Percentiles rank a stretch among this genome's conserved stretches.
These are phyloP conservation scores for Chymomyza fuscimana DNA, from an alignment of 2,888 invertebrate genomes.

Conservation along the genomic window DNA sequence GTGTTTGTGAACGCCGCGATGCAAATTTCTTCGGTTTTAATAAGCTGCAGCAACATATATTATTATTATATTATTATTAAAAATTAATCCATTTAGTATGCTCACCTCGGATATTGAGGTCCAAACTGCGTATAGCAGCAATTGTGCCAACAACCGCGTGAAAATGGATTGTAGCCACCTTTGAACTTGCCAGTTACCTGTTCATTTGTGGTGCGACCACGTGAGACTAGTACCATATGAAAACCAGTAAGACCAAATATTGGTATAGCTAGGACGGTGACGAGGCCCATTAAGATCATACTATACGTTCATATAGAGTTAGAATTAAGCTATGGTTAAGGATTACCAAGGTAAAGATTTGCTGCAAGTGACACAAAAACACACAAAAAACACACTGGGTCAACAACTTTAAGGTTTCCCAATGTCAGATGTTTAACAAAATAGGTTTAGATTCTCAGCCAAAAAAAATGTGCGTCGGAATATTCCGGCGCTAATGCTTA, in stretches of 20 bases:
- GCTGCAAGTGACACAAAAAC: too few species aligned
- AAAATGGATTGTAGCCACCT: conserved; percentile 99
- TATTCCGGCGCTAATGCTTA: too few species aligned
- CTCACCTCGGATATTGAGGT: conserved; percentile 96
- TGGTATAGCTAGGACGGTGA: conserved; percentile 95
- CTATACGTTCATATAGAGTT: conserved; percentile 78
- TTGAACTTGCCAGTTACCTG: conserved; percentile 99
- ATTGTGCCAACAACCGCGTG: conserved; percentile 96
- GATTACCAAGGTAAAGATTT: conserved; percentile 30
- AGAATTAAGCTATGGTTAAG: conserved; percentile 42
- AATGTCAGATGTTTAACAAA: too few species aligned
- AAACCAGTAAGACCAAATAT: conserved; percentile 98
- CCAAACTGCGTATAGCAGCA: conserved; percentile 97
- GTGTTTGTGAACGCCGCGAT: conserved; percentile 82
- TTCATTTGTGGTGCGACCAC: conserved; percentile 99
- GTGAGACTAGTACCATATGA: conserved; percentile 96
- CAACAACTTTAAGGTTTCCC: too few species aligned
- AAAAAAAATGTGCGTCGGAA: too few species aligned
- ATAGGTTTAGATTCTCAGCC: too few species aligned
- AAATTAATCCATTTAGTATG: too few species aligned
- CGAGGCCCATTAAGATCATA: conserved; percentile 94
- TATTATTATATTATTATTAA: too few species aligned
- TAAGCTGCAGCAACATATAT: conserved; percentile 80
- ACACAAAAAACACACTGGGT: too few species aligned
- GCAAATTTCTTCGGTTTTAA: conserved; percentile 85